phyloP scores from a whole-genome alignment of 2,797 vertebrate genomes.

The Pangasius larnaudii region DNA sequence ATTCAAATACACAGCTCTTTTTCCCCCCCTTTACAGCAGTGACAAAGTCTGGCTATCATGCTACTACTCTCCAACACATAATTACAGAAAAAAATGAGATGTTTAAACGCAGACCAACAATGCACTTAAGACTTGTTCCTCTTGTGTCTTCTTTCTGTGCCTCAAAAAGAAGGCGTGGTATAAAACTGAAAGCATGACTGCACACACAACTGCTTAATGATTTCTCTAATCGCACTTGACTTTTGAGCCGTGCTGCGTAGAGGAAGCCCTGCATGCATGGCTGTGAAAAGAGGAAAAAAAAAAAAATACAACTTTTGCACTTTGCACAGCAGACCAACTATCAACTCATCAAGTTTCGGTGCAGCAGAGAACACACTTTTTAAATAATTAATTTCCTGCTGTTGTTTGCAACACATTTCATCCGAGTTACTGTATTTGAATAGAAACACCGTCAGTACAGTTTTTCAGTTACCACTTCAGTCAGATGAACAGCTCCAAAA shows the following conservation, averaged over 20 bases:
- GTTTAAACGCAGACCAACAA: neutral
- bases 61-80: neutral
- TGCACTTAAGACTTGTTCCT: neutral
- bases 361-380: neutral
- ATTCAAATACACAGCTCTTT: neutral
- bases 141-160: neutral
- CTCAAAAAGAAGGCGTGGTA: no score
- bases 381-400: constrained; percentile 4
- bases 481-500: neutral
- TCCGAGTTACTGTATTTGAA: neutral
- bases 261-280: neutral
- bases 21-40: neutral
- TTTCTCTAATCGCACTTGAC: neutral
- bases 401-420: neutral
- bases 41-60: neutral
- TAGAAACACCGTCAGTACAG: no score
- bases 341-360: constrained; percentile 1
- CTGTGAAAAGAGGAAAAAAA: neutral
- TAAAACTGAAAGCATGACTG: neutral
- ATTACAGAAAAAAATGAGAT: neutral
- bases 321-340: constrained; percentile 6
- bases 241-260: neutral
- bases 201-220: neutral
- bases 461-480: neutral
- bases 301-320: constrained; percentile 13